Conservation (phyloP, 2,113 vertebrate species). For the Apistogramma diplotaenia region DNA sequence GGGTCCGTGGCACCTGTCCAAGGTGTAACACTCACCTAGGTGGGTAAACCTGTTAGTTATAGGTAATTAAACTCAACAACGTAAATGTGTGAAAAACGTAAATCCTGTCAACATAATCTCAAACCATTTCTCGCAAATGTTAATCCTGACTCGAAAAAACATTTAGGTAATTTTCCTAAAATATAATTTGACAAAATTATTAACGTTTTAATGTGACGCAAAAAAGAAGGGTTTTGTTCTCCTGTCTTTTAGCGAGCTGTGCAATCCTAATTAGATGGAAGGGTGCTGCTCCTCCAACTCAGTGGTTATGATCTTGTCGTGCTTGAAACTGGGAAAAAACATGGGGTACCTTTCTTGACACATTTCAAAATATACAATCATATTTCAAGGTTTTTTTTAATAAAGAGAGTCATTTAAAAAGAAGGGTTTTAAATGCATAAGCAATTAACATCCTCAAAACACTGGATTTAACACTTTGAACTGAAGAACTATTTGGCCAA, state of each 20-base stretch:
- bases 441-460: neutral
- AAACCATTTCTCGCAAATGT: neutral
- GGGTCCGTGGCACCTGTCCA: constrained; percentile 64
- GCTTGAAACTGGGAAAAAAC: too few species aligned
- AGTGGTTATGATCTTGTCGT: too few species aligned
- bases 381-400: too few species aligned
- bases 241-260: too few species aligned
- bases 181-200: neutral
- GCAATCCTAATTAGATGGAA: too few species aligned
- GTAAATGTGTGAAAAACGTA: neutral
- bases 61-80: neutral
- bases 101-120: neutral
- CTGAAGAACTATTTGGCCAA: neutral
- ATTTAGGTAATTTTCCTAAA: neutral
- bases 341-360: too few species aligned
- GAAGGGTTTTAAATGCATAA: too few species aligned
- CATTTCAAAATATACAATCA: too few species aligned
- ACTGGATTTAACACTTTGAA: neutral
- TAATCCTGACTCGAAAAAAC: neutral
- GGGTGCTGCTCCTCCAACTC: too few species aligned
- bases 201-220: neutral
- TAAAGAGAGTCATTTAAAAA: too few species aligned
- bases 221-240: too few species aligned
- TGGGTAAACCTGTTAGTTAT: constrained; percentile 27
- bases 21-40: constrained; percentile 56